phyloP scores from a whole-genome alignment of 2,888 invertebrate species.

The Subacronicta megacephala region DNA sequence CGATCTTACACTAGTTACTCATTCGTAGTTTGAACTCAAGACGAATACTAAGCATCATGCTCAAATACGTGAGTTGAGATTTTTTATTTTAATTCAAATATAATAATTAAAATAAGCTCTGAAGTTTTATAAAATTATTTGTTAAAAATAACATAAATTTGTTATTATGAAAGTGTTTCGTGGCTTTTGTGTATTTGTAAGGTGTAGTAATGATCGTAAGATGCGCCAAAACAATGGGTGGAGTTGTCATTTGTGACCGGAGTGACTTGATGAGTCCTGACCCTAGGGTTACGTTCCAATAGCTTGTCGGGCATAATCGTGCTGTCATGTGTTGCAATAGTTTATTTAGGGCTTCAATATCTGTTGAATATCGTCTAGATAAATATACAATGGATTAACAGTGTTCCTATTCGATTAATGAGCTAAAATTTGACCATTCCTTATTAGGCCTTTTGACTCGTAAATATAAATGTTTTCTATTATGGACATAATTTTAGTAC shows the following conservation, averaged over 20 bases:
- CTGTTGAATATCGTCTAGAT: slow-evolving; percentile 1
- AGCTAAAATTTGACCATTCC: not conserved
- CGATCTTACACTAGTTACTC: slow-evolving; percentile 81
- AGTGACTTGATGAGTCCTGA: slow-evolving; percentile 54
- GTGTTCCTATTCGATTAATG: not conserved
- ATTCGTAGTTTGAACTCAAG: slow-evolving; percentile 87
- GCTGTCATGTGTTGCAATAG: slow-evolving; percentile 13
- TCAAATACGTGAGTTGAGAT: slow-evolving; percentile 85
- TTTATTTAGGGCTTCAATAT: slow-evolving; percentile 24
- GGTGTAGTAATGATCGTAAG: slow-evolving; percentile 50
- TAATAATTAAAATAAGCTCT: slow-evolving; percentile 53
- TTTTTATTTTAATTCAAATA: slow-evolving; percentile 50
- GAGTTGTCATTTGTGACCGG: slow-evolving; percentile 54
- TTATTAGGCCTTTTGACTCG: no score
- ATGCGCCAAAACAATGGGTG: slow-evolving; percentile 61
- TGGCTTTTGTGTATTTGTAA: slow-evolving; percentile 56
- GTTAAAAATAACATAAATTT: slow-evolving; percentile 49
- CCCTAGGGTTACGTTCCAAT: slow-evolving; percentile 42
- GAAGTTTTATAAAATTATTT: slow-evolving; percentile 50
- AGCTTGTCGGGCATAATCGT: slow-evolving; percentile 26
- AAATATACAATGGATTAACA: not conserved
- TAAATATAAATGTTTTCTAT: no score
- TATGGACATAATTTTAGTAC: no score
- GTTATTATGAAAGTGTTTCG: slow-evolving; percentile 68
- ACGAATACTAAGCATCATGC: slow-evolving; percentile 85